Conservation (phyloP, 2,888 invertebrate species). For the Limnephilus marmoratus region DNA sequence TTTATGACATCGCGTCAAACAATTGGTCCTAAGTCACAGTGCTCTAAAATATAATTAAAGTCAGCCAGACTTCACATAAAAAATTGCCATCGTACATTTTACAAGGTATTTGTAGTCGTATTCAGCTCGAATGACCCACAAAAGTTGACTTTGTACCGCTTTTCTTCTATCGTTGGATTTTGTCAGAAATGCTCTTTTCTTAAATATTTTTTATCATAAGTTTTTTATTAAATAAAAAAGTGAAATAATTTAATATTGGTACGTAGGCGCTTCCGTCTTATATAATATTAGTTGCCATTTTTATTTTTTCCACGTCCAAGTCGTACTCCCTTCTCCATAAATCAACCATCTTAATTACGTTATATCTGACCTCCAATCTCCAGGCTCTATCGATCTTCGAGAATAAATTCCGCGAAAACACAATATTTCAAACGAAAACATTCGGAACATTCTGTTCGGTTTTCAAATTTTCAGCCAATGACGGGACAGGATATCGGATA, state of each 20-base stretch:
- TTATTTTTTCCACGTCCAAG: not conserved
- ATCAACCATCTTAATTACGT: not conserved
- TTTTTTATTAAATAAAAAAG: not conserved
- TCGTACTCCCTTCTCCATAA: not conserved
- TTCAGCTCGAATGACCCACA: no score
- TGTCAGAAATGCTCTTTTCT: no score
- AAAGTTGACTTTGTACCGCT: no score
- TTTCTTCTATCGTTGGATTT: no score
- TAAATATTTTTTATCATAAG: no score
- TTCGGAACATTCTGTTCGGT: constrained; percentile 18
- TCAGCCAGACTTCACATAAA: no score
- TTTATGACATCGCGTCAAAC: no score
- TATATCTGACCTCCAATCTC: not conserved
- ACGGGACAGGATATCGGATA: constrained; percentile 54
- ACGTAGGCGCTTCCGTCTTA: not conserved
- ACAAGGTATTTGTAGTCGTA: no score
- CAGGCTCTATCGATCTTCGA: not conserved
- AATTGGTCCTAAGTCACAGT: no score
- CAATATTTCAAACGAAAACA: constrained; percentile 20
- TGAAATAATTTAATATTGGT: not conserved
- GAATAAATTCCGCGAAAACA: not conserved
- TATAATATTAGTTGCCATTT: not conserved
- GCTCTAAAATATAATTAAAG: no score
- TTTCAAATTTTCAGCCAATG: constrained; percentile 35
- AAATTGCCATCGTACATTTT: no score